Base-by-base conservation (phyloP, 2,888 invertebrate genomes). In the Rhingia campestris region DNA sequence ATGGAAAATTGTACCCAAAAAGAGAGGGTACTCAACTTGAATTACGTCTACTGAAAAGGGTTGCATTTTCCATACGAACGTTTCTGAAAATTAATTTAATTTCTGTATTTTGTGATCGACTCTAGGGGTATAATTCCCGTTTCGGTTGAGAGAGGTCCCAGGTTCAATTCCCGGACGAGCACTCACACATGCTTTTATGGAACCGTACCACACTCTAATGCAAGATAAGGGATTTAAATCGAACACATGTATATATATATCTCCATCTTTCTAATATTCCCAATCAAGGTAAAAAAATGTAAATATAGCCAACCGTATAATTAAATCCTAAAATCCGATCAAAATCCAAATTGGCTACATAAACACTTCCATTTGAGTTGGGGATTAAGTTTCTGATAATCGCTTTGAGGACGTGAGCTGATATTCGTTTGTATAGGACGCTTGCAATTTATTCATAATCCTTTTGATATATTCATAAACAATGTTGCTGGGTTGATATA, bases 251-350 rank as follows among this genome's bases (percentile, higher is more conserved):
- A 22, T 22, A 22, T 22, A 22, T 2, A 22, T 2, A 22, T 22
- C 22, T 22, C 22, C 22, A 1, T 2, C 22, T 2, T 22, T 22
- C 22, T 22, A 22, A 22, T 22, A 22, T 1, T 22, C 22, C 22
- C 22, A 41, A 41, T 43, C 39, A 39, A 7, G 22, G 53, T 4
- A 39, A 41, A 41, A 39, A 66, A 72, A 35, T 61, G 51, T 43
- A 45, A 61, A 43, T 43, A 61, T 35, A 43, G 51, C 10, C 70
- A 70, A 59, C 51, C 14, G 70, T 49, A 61, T 61, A 61, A 72
- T 61, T 61, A 30, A 35, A 35, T 45, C 61, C 9, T 61, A 53
- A 12, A 43, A 53, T 61, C 12, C 33, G 12, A 53, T 53, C 35
- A 47, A 43, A 22, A 72, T 30, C 39, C 3, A 35, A 43, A 49